Conservation (phyloP, 2,797 vertebrate species). For the Mycteria americana region DNA sequence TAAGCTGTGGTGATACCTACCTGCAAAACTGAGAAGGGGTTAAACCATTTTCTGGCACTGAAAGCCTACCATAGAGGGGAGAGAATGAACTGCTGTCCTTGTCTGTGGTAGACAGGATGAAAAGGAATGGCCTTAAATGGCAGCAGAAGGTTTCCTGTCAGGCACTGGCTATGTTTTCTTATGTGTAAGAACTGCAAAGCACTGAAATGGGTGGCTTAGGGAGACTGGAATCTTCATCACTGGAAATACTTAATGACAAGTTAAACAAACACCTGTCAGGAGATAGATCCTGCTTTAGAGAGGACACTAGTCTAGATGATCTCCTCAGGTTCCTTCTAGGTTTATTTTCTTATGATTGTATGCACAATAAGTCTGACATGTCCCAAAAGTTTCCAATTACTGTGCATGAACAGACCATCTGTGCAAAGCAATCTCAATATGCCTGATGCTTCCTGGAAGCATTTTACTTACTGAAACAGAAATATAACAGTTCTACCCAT, state of each 20-base stretch:
- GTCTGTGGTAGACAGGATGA: neutral
- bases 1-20: fast-evolving
- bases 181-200: neutral
- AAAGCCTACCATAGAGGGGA: neutral
- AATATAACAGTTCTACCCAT: neutral
- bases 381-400: constrained; percentile 40
- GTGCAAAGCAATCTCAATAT: constrained; percentile 38
- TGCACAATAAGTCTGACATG: neutral
- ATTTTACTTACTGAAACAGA: constrained; percentile 21
- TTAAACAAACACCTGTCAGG: neutral
- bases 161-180: neutral
- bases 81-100: neutral
- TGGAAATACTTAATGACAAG: neutral
- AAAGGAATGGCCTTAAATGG: neutral
- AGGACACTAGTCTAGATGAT: neutral
- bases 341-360: constrained; percentile 5
- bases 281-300: neutral
- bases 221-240: neutral
- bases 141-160: neutral
- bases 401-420: constrained; percentile 18
- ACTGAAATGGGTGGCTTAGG: neutral
- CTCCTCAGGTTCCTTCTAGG: neutral
- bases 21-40: neutral
- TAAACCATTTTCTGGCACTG: neutral
- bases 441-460: constrained; percentile 25